Base-by-base conservation (phyloP, 1,140 invertebrate species). In the Chironomus tepperi region DNA sequence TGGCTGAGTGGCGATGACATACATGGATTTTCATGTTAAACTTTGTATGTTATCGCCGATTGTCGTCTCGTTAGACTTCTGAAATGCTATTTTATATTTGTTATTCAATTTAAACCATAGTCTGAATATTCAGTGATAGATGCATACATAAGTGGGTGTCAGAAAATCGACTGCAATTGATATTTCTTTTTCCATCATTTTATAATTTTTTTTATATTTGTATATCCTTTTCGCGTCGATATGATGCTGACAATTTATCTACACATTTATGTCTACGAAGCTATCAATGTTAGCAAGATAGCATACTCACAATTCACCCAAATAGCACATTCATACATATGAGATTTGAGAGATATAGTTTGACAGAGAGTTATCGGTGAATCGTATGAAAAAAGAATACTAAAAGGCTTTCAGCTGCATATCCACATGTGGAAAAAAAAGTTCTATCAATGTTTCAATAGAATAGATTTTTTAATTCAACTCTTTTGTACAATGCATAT, bases 21-120 rank as follows among this genome's bases (percentile, higher is more conserved):
- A 57, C 47, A 57, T 57, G n/a, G 47, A 57, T 57, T 57, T 57
- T 57, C 47, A 57, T 57, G 47, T 57, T 57, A 57, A 9, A 57
- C 47, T 57, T n/a, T 47, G 43, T 47, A 47, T 57, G 12, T 57
- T 57, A 57, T 57, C 12, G 47, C 12, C 47, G 3, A 57, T 57
- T 57, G 5, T 57, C 47, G 47, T 57, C 15, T n/a, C 12, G 12
- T 57, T 57, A 57, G 15, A 57, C 5, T 57, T 57, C 12, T 15
- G 3, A 57, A 57, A 57, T 34, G 24, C 24, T 34, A 34, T 34
- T 34, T 34, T 34, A 34, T 34, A 34, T 34, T 34, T 34, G 24
- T 34, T 34, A 34, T 34, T 34, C 24, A 34, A 34, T 34, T 34
- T 34, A 5, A 34, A 34, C 24, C 24, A 34, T 34, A 34, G 24